Evolutionary conservation across 2,888 invertebrate genomes (phyloP).

Genomic region (Serripes groenlandicus): DNA sequence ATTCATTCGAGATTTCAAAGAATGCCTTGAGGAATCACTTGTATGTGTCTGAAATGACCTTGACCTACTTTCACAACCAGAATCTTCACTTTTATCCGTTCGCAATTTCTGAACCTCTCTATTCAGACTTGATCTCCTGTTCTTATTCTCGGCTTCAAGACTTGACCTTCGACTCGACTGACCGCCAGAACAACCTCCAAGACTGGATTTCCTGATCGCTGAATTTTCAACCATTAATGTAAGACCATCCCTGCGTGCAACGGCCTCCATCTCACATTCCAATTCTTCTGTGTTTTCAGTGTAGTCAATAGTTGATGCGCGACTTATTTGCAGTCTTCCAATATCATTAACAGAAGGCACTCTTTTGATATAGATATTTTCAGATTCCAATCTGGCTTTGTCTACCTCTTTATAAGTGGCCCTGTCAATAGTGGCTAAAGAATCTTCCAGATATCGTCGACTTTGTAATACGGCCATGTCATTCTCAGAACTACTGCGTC

Average conservation of each 20-base stretch:
- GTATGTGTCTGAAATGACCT: conserved; percentile 33
- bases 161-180: conserved; percentile 26
- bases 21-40: conserved; percentile 24
- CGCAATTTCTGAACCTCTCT: background rate
- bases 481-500: conserved; percentile 56
- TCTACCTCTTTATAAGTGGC: background rate
- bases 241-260: conserved; percentile 43
- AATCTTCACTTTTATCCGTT: conserved; percentile 44
- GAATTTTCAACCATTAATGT: conserved; percentile 16
- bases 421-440: background rate
- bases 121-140: conserved; percentile 17
- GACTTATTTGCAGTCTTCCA: conserved; percentile 19
- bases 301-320: conserved; percentile 19
- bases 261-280: conserved; percentile 45
- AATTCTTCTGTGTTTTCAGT: conserved; percentile 27
- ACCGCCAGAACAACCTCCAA: background rate
- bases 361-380: background rate
- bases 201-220: background rate
- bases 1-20: background rate
- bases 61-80: conserved; percentile 50
- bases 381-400: background rate
- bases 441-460: conserved; percentile 25
- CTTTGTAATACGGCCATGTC: conserved; percentile 39
- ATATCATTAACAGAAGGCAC: conserved; percentile 46
- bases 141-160: conserved; percentile 38